phyloP scores from a whole-genome alignment of 2,888 invertebrate genomes.

The Xylophagus ater region DNA sequence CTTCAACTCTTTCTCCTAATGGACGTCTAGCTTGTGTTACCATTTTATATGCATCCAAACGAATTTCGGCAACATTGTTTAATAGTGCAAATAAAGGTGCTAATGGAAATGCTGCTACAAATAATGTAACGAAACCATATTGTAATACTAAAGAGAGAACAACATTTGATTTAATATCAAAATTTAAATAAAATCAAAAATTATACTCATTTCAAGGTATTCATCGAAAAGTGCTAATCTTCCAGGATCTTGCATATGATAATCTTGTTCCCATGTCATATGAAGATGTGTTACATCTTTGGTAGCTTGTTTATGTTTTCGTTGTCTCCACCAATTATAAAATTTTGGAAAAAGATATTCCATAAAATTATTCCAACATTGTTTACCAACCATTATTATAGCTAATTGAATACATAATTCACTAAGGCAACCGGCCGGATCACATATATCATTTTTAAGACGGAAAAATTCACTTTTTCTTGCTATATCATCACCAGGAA shows the following conservation, averaged over 20 bases:
- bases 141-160: slow-evolving; percentile 86
- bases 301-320: slow-evolving; percentile 64
- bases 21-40: slow-evolving; percentile 87
- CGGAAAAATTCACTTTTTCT: slow-evolving; percentile 63
- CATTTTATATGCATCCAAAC: slow-evolving; percentile 93
- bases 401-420: slow-evolving; percentile 85
- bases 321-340: slow-evolving; percentile 81
- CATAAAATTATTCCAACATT: slow-evolving; percentile 83
- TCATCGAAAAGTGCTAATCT: slow-evolving; percentile 88
- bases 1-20: slow-evolving; percentile 77
- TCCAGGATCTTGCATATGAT: slow-evolving; percentile 81
- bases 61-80: slow-evolving; percentile 92
- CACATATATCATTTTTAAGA: slow-evolving; percentile 74
- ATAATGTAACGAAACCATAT: slow-evolving; percentile 93
- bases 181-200: not conserved
- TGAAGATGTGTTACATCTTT: slow-evolving; percentile 60
- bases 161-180: not conserved
- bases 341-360: slow-evolving; percentile 82
- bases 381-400: slow-evolving; percentile 93
- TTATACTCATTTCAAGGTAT: slow-evolving; percentile 90
- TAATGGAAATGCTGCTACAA: slow-evolving; percentile 93
- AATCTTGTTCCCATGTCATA: slow-evolving; percentile 89
- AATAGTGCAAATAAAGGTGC: slow-evolving; percentile 90
- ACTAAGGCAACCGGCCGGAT: slow-evolving; percentile 86
- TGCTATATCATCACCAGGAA: slow-evolving; percentile 71